Conservation (phyloP, 2,888 invertebrate species). For the Drosophila quasianomalipes region DNA sequence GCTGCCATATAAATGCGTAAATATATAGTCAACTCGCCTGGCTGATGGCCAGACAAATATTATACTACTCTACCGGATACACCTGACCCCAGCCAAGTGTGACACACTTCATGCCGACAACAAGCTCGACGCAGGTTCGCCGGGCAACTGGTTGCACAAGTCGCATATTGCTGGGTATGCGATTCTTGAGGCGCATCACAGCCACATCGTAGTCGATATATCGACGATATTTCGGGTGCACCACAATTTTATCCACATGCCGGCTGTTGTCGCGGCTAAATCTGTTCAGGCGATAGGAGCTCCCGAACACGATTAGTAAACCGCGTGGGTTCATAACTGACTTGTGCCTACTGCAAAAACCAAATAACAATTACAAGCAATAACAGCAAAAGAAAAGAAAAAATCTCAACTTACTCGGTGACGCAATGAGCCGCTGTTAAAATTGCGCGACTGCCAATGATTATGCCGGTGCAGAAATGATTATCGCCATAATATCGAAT, state of each 20-base stretch:
- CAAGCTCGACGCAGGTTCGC: neutral
- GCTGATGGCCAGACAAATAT: neutral
- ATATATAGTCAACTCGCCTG: neutral
- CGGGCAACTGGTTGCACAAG: conserved; percentile 34
- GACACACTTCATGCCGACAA: conserved; percentile 18
- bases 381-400: no score
- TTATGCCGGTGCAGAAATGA: conserved; percentile 63
- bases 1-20: conserved; percentile 28
- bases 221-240: conserved; percentile 58
- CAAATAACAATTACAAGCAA: neutral
- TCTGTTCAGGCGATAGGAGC: conserved; percentile 1
- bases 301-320: conserved; percentile 49
- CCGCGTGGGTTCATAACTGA: conserved; percentile 48
- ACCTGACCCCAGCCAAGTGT: conserved; percentile 70
- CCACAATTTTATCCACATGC: conserved; percentile 31
- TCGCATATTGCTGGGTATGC: conserved; percentile 41
- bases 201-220: conserved; percentile 53
- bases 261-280: conserved; percentile 14
- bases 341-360: conserved; percentile 43
- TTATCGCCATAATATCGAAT: conserved; percentile 53
- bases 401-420: conserved; percentile 51
- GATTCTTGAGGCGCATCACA: conserved; percentile 21
- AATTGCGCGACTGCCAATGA: conserved; percentile 52
- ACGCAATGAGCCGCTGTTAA: conserved; percentile 68
- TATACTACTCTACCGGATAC: conserved; percentile 45